Percentiles rank a stretch among this genome's conserved stretches.
Evolutionary conservation across 2,888 invertebrate genomes (phyloP).

Genomic region (Dascillus cervinus): DNA sequence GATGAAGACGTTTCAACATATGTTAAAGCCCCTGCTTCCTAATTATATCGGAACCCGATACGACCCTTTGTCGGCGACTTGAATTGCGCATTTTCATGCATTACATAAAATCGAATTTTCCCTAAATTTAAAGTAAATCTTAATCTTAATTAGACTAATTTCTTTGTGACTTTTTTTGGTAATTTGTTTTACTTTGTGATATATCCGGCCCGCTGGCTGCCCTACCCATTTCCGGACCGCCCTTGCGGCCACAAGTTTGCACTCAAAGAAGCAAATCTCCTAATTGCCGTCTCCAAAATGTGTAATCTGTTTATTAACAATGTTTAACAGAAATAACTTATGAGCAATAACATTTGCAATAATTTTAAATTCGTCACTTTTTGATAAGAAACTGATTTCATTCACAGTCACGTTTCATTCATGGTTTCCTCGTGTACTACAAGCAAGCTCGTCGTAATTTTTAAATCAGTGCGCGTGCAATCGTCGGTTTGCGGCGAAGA

Average conservation of each 20-base stretch:
- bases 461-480: background rate
- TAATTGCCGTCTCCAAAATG: background rate
- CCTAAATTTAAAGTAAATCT: too few species aligned
- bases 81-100: too few species aligned
- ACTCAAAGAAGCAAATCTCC: background rate
- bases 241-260: background rate
- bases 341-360: constrained; percentile 10
- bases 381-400: constrained; percentile 5
- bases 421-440: constrained; percentile 7
- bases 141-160: too few species aligned
- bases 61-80: constrained; percentile 12
- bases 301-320: background rate
- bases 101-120: too few species aligned
- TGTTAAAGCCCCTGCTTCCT: too few species aligned
- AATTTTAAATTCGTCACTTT: constrained; percentile 13
- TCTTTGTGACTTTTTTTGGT: too few species aligned
- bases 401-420: constrained; percentile 11
- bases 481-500: too few species aligned
- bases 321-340: background rate
- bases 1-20: constrained; percentile 4
- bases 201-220: constrained; percentile 9
- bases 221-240: constrained; percentile 13
- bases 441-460: too few species aligned
- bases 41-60: constrained; percentile 13
- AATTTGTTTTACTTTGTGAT: constrained; percentile 5